These are phyloP conservation scores for human DNA, from an alignment of 2,113 vertebrate species.

Conservation along the genomic window GRCh38 chr3:46811501-46812000, in stretches of 20 bases:
- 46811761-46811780: constrained; percentile 85
- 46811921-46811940: neutral
- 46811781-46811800: constrained; percentile 69
- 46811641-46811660: neutral
- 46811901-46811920: neutral
- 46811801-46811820: constrained; percentile 89
- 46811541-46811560: neutral
- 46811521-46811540: neutral
- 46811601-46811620: neutral
- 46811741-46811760: constrained; percentile 81
- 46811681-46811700: neutral
- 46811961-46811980: neutral
- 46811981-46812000: neutral
- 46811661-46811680: neutral
- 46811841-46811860: neutral
- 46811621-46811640: neutral
- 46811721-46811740: constrained; percentile 72
- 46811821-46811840: accelerated
- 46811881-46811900: neutral
- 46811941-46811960: neutral
- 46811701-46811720: constrained; percentile 44
- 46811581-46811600: neutral
- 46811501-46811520: neutral
- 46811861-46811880: constrained; percentile 38
- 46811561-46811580: neutral